phyloP scores from a whole-genome alignment of 2,888 invertebrate genomes.

The Coleophora deauratella region DNA sequence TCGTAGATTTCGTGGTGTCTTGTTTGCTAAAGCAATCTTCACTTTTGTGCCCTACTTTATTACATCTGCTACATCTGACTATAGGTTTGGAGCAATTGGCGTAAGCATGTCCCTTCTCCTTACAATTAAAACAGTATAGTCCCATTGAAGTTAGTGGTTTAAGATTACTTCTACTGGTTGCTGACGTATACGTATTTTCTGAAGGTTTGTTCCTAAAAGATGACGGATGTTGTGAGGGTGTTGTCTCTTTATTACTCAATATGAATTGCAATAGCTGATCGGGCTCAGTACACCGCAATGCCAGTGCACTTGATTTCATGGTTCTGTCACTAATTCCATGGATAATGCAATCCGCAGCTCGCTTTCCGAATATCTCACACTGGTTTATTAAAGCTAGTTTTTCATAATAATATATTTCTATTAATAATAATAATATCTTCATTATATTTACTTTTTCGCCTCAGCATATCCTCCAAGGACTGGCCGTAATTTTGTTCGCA shows the following conservation, averaged over 20 bases:
- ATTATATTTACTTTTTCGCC: constrained; percentile 8
- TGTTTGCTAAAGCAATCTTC: no score
- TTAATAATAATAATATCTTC: no score
- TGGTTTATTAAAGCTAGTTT: constrained; percentile 14
- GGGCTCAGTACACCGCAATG: constrained; percentile 14
- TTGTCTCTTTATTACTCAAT: constrained; percentile 10
- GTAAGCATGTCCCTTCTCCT: no score
- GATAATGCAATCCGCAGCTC: constrained; percentile 19
- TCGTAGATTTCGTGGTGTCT: no score
- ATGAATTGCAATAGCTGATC: constrained; percentile 14
- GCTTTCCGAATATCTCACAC: constrained; percentile 12
- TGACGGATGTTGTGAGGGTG: background rate
- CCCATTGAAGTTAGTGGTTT: background rate
- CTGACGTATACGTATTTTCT: background rate
- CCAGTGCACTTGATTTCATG: constrained; percentile 13
- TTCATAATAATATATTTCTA: no score
- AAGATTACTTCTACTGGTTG: background rate
- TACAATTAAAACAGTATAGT: constrained; percentile 16
- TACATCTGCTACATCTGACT: no score
- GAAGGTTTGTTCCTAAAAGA: constrained; percentile 1
- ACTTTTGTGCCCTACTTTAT: no score
- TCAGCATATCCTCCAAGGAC: constrained; percentile 6
- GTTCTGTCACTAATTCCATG: constrained; percentile 18
- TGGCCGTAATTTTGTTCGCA: constrained; percentile 13
- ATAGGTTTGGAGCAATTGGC: no score